A percentile compares a stretch with the other conserved stretches of the same genome.
Conservation (phyloP, 2,888 invertebrate genomes). For the Nomada flava region DNA sequence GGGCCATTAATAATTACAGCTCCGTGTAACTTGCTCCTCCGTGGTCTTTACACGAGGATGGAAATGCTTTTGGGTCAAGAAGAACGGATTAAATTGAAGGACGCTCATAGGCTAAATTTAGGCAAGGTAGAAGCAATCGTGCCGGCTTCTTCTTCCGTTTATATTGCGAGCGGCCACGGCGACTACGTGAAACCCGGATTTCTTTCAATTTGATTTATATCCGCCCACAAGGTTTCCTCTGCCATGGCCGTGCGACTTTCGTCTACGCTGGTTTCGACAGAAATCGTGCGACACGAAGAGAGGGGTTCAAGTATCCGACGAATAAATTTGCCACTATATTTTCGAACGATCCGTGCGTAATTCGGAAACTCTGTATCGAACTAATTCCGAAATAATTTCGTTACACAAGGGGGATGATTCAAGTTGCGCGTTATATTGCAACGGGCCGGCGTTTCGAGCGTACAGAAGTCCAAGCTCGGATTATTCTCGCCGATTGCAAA, state of each 20-base stretch:
- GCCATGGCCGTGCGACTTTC: not conserved
- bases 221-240: not conserved
- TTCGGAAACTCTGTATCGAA: not conserved
- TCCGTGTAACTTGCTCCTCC: slow-evolving; percentile 43
- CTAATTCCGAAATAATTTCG: slow-evolving; percentile 1
- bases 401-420: not conserved
- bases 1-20: slow-evolving; percentile 56
- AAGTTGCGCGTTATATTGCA: not conserved
- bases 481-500: not conserved
- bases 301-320: not conserved
- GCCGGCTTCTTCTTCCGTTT: slow-evolving; percentile 49
- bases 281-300: not conserved
- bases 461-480: not conserved
- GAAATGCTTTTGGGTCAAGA: slow-evolving; percentile 63
- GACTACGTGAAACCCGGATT: slow-evolving; percentile 20
- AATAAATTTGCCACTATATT: no score
- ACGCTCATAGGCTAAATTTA: slow-evolving; percentile 63
- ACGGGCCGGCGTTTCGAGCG: not conserved
- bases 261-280: not conserved
- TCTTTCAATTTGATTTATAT: slow-evolving; percentile 50
- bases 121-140: slow-evolving; percentile 50
- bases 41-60: slow-evolving; percentile 35
- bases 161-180: slow-evolving; percentile 12
- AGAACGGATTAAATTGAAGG: slow-evolving; percentile 68
- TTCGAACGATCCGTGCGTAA: no score